These are phyloP conservation scores for Pachymerium ferrugineum DNA, from an alignment of 2,888 invertebrate genomes.

Conservation along the genomic window DNA sequence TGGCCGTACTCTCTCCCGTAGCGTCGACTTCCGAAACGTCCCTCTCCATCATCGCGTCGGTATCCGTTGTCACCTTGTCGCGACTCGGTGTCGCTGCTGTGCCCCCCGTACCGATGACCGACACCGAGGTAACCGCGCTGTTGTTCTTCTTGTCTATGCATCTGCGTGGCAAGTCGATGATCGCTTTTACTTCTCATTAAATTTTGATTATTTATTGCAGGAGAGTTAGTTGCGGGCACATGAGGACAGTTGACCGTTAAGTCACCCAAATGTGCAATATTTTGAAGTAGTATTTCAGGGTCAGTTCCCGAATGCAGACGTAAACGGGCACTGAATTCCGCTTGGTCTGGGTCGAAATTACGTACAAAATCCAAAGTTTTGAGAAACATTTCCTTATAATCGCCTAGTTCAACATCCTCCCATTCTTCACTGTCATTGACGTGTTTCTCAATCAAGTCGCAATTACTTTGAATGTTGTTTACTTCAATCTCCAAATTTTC, in stretches of 20 bases:
- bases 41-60: constrained; percentile 33
- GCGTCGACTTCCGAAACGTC: constrained; percentile 32
- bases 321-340: constrained; percentile 75
- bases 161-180: constrained; percentile 80
- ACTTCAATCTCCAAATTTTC: constrained; percentile 92
- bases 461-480: constrained; percentile 90
- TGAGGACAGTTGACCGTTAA: constrained; percentile 65
- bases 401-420: constrained; percentile 88
- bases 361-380: constrained; percentile 90
- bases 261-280: constrained; percentile 84
- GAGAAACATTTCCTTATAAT: constrained; percentile 91
- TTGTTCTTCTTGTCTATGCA: constrained; percentile 68
- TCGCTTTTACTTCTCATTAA: constrained; percentile 90
- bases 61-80: constrained; percentile 50
- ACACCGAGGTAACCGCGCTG: constrained; percentile 65
- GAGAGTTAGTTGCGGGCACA: constrained; percentile 49
- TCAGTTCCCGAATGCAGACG: constrained; percentile 84
- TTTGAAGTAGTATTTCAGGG: constrained; percentile 81
- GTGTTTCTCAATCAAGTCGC: constrained; percentile 91
- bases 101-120: constrained; percentile 64
- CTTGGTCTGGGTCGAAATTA: constrained; percentile 89
- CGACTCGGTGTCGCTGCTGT: constrained; percentile 52
- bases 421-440: constrained; percentile 68
- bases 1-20: constrained; percentile 30
- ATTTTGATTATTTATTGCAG: constrained; percentile 49